Evolutionary conservation across 2,888 invertebrate species (phyloP).

Genomic region (Aproaerema taeniolella): DNA sequence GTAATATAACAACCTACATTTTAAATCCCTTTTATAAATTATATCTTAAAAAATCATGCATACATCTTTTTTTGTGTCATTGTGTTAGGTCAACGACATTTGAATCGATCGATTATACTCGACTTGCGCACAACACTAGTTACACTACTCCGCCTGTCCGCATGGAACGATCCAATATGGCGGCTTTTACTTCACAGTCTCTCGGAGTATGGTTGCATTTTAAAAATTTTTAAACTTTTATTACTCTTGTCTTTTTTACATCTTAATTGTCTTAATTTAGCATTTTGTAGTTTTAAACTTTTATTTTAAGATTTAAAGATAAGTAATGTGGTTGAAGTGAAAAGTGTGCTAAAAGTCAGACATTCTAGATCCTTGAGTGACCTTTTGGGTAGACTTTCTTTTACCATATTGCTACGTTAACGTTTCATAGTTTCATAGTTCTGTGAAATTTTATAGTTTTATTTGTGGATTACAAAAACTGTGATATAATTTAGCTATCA

Average conservation of each 20-base stretch:
- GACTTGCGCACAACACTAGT: constrained; percentile 69
- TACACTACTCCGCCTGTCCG: constrained; percentile 44
- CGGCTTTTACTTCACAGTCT: constrained; percentile 66
- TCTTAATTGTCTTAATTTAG: constrained; percentile 37
- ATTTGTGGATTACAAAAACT: constrained; percentile 38
- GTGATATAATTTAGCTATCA: constrained; percentile 60
- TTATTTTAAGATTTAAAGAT: constrained; percentile 50
- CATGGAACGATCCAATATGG: constrained; percentile 68
- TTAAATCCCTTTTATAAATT: not conserved
- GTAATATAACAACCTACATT: not conserved
- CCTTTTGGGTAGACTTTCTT: constrained; percentile 69
- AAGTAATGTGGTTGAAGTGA: constrained; percentile 56
- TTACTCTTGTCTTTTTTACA: constrained; percentile 42
- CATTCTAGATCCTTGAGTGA: constrained; percentile 71
- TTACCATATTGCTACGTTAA: constrained; percentile 66
- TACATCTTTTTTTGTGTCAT: too few relatives aligned
- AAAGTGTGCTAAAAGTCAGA: constrained; percentile 53
- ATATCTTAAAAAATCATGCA: too few relatives aligned
- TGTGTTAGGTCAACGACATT: not conserved
- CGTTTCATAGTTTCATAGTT: constrained; percentile 34
- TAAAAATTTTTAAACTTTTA: constrained; percentile 48
- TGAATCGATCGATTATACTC: constrained; percentile 45
- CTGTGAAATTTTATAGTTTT: constrained; percentile 38
- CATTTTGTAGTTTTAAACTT: constrained; percentile 42
- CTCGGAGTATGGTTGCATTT: constrained; percentile 56